Percentiles rank a stretch among this genome's conserved stretches.
These are phyloP conservation scores for Tubulanus polymorphus DNA, from an alignment of 2,888 invertebrate genomes.

Conservation along the genomic window DNA sequence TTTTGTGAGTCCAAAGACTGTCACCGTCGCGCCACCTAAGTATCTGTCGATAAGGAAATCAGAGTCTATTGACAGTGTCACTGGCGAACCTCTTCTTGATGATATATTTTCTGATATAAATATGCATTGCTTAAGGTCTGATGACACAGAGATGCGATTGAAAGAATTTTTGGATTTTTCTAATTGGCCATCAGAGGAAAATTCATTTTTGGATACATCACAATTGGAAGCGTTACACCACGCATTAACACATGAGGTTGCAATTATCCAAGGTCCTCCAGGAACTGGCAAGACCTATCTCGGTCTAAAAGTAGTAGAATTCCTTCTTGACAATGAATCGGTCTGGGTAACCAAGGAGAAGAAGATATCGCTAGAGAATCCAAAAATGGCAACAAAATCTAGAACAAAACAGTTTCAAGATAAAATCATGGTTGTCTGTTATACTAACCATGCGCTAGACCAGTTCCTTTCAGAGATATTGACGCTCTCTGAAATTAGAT, in stretches of 20 bases:
- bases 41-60: constrained; percentile 20
- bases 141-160: neutral
- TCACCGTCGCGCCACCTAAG: constrained; percentile 23
- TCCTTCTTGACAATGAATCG: constrained; percentile 60
- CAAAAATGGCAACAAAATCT: no score
- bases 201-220: constrained; percentile 26
- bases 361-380: no score
- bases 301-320: constrained; percentile 48
- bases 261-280: constrained; percentile 32
- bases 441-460: constrained; percentile 82
- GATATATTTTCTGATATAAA: neutral
- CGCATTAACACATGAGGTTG: constrained; percentile 26
- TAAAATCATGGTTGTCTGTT: constrained; percentile 74
- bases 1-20: constrained; percentile 24
- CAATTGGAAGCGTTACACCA: constrained; percentile 28
- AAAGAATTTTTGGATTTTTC: no score
- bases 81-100: neutral
- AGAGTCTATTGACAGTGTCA: neutral
- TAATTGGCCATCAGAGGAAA: constrained; percentile 25
- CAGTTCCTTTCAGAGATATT: constrained; percentile 68
- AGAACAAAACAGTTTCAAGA: no score
- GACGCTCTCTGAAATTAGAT: constrained; percentile 21
- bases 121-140: no score
- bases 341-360: constrained; percentile 20
- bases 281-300: constrained; percentile 32